Percentiles rank a stretch among this genome's conserved stretches.
Conservation (phyloP, 2,797 vertebrate genomes). For the Sparus aurata region DNA sequence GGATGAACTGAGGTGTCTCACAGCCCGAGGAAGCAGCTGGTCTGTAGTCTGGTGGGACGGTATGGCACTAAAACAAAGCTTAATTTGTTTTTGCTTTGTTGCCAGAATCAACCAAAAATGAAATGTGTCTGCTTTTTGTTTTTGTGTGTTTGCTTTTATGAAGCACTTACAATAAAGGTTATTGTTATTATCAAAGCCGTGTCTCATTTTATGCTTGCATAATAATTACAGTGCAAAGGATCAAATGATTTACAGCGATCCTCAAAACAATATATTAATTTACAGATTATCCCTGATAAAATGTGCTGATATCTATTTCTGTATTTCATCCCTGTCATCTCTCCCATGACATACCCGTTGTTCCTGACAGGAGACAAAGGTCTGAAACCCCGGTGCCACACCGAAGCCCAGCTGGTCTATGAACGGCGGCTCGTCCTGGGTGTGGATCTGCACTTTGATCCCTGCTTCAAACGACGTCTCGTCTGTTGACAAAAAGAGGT, state of each 20-base stretch:
- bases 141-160: not conserved
- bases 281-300: not conserved
- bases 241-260: constrained; percentile 11
- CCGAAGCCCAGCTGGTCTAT: constrained; percentile 99
- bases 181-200: not conserved
- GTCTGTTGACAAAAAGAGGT: constrained; percentile 83
- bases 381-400: constrained; percentile 98
- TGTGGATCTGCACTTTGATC: constrained; percentile 99
- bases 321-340: constrained; percentile 7
- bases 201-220: constrained; percentile 8
- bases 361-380: constrained; percentile 98
- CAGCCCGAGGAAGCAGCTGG: too few relatives aligned
- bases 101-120: too few relatives aligned
- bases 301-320: not conserved
- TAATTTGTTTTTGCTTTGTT: too few relatives aligned
- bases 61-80: too few relatives aligned
- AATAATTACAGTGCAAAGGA: not conserved
- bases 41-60: too few relatives aligned
- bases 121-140: too few relatives aligned
- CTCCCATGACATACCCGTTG: constrained; percentile 90
- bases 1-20: too few relatives aligned
- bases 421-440: constrained; percentile 96
- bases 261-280: not conserved
- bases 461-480: constrained; percentile 98
- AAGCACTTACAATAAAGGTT: not conserved